Percentiles rank a stretch among this genome's conserved stretches.
Evolutionary conservation across 1,140 invertebrate genomes (phyloP).

Genomic region (Mycetomoellerius zeteki): DNA sequence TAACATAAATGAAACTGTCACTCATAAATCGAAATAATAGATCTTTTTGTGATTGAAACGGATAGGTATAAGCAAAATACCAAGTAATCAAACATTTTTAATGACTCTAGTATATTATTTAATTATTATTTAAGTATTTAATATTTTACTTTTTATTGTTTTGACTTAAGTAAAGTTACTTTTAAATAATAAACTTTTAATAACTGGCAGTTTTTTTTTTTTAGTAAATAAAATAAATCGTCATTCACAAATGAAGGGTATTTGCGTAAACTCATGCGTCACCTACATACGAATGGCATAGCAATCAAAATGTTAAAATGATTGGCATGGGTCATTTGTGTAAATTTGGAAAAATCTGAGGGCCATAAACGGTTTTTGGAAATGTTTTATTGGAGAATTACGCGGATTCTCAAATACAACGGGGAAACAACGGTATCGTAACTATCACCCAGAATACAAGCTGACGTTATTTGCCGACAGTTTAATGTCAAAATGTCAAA

Average conservation of each 20-base stretch:
- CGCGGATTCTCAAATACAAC: neutral
- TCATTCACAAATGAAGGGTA: neutral
- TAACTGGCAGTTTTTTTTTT: neutral
- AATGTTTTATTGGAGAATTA: neutral
- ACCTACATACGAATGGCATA: neutral
- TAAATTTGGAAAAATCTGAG: neutral
- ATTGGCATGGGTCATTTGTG: neutral
- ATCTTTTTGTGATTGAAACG: neutral
- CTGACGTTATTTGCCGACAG: too few species aligned
- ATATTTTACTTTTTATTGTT: neutral
- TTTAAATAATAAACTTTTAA: neutral
- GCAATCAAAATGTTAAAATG: neutral
- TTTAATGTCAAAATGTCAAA: too few species aligned
- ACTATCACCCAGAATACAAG: neutral
- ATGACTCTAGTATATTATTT: too few species aligned
- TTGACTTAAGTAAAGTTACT: neutral
- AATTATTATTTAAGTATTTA: too few species aligned
- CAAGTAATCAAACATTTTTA: neutral
- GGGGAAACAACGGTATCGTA: neutral
- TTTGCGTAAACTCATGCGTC: neutral
- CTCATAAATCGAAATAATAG: neutral
- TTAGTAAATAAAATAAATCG: neutral
- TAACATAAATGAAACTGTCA: neutral
- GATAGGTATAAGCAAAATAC: neutral
- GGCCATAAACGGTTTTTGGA: neutral